Base-by-base conservation (phyloP, 2,113 vertebrate genomes). In the Pterocles burchelli region DNA sequence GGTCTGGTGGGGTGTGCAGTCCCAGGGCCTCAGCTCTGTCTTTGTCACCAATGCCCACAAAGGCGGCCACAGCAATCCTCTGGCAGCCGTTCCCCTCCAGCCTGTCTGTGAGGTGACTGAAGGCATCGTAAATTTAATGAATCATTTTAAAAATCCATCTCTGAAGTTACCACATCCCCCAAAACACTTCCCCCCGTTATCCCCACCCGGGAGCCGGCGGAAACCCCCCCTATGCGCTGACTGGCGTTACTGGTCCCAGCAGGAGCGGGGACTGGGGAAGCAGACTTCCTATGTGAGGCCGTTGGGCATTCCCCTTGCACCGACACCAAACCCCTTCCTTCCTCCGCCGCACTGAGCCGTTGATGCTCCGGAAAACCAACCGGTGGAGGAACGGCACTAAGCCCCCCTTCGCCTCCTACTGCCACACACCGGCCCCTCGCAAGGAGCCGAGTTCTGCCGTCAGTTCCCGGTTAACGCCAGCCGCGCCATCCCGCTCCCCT, bases 401-500 rank as follows among this genome's bases (percentile, higher is more conserved):
- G 13, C 3, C 26, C n/a, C 62, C 71, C 1, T 2, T 6, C 2
- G 5, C 19, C 10, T 6, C 34, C n/a, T 4, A 5, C 43, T 9
- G 34, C 6, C 31, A 3, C 28, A 4, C 43, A 20, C 19, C 48
- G 6, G 8, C n/a, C 33, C 31, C 73, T 34, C n/a, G n/a, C n/a
- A n/a, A n/a, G n/a, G 5, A 33, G 21, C 26, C 38, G 38, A 41
- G 38, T 41, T 12, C 38, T 6, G 57, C 72, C 57, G 1, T 2
- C 2, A 7, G 3, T 41, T 45, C n/a, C 54, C 24, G 2, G 4
- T 1, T 22, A 17, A 17, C 15, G 8, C 19, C 7, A 7, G 7
- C 43, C 4, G 7, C 2, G 2, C 1, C 26, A 2, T 4, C 7
- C 20, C 10, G 3, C 36, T 5, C 7, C 57, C 38, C 6, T 10